Conservation (phyloP, 2,888 invertebrate genomes). For the Mayetiola destructor region DNA sequence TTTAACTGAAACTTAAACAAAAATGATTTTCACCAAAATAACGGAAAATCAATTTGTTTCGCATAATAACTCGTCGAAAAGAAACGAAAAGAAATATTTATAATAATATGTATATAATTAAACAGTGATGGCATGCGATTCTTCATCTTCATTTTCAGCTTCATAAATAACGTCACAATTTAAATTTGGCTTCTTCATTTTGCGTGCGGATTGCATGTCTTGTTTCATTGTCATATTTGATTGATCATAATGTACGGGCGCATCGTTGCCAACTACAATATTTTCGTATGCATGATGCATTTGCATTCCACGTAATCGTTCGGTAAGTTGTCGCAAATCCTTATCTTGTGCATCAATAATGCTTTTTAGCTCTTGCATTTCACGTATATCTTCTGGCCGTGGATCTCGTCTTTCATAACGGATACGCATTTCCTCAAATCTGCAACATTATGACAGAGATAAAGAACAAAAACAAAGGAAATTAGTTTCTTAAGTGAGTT, state of each 20-base stretch:
- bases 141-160: constrained; percentile 24
- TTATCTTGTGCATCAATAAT: constrained; percentile 44
- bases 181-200: constrained; percentile 25
- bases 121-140: neutral
- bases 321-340: constrained; percentile 41
- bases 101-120: neutral
- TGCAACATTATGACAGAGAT: constrained; percentile 20
- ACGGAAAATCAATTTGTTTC: constrained; percentile 3
- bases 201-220: constrained; percentile 15
- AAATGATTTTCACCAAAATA: constrained; percentile 1
- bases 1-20: too few species aligned
- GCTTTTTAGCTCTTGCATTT: constrained; percentile 39
- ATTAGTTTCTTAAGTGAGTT: neutral
- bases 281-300: constrained; percentile 32
- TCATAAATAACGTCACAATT: constrained; percentile 36
- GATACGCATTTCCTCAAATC: constrained; percentile 44
- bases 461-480: constrained; percentile 11
- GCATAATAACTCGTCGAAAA: neutral
- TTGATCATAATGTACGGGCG: constrained; percentile 2
- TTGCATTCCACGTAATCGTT: constrained; percentile 43
- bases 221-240: constrained; percentile 15
- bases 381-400: constrained; percentile 40
- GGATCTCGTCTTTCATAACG: constrained; percentile 43
- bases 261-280: neutral
- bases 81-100: neutral